Evolutionary conservation across 1,140 invertebrate genomes (phyloP).

Genomic region (Rhizoglyphus robini): DNA sequence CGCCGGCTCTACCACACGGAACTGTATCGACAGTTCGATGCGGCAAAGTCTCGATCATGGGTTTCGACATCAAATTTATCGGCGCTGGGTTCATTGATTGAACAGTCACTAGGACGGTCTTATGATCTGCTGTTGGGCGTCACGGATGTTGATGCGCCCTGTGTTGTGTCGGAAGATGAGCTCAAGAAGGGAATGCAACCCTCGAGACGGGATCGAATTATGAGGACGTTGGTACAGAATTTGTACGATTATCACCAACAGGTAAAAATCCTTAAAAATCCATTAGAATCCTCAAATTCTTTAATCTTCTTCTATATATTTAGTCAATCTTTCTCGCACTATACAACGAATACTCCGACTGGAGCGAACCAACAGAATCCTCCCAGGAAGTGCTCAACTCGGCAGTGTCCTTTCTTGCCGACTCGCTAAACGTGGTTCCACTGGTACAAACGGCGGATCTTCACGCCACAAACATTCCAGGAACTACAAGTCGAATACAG

Average conservation of each 20-base stretch:
- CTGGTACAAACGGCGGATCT: constrained; percentile 77
- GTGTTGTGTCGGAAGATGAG: constrained; percentile 55
- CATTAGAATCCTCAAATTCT: too few relatives aligned
- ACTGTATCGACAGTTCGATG: neutral
- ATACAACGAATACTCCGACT: constrained; percentile 93
- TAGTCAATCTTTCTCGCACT: constrained; percentile 90
- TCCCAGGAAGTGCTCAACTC: constrained; percentile 60
- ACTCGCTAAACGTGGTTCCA: constrained; percentile 82
- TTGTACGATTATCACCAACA: constrained; percentile 27
- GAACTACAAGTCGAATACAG: neutral
- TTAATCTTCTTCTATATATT: too few relatives aligned
- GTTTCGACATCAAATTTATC: neutral
- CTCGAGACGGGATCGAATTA: constrained; percentile 69
- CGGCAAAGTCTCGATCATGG: neutral
- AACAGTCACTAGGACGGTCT: constrained; percentile 19
- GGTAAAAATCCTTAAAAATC: constrained; percentile 8
- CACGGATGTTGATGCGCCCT: constrained; percentile 23
- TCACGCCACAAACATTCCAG: constrained; percentile 36
- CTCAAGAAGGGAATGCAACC: constrained; percentile 85
- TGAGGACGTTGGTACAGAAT: constrained; percentile 75
- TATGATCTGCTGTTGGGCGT: constrained; percentile 77
- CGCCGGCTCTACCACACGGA: constrained; percentile 20
- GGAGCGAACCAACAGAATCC: constrained; percentile 30
- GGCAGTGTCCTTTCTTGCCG: constrained; percentile 78
- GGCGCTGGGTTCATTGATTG: neutral